These are phyloP conservation scores for Orycteropus afer DNA, from an alignment of 2,113 vertebrate species.

Conservation along the genomic window DNA sequence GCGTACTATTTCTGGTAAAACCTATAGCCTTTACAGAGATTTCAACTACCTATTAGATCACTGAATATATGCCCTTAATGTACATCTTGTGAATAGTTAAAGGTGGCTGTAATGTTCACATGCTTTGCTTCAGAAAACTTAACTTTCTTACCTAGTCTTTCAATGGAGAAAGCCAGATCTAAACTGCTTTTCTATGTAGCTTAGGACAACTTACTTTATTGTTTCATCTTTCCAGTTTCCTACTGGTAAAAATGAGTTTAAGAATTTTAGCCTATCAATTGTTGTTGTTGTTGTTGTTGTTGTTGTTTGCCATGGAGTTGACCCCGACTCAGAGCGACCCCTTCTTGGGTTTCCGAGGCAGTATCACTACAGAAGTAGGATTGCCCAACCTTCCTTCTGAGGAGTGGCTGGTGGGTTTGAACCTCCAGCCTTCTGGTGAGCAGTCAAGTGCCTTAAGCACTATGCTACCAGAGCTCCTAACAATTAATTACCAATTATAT, in stretches of 20 bases:
- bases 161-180: neutral
- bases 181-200: neutral
- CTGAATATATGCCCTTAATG: neutral
- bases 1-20: neutral
- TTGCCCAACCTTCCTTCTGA: no score
- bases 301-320: no score
- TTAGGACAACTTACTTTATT: conserved; percentile 9
- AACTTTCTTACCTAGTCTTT: neutral
- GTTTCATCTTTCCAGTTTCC: neutral
- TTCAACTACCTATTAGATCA: neutral
- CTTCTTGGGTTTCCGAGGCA: no score
- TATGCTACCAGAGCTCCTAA: no score
- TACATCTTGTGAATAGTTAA: neutral
- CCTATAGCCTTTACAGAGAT: neutral
- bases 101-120: neutral
- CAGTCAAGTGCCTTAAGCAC: no score
- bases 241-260: neutral
- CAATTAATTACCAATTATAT: neutral
- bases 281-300: no score
- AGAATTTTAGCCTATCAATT: neutral
- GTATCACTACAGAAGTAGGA: no score
- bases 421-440: no score
- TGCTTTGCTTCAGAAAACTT: neutral
- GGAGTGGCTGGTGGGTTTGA: no score
- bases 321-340: no score